Evolutionary conservation across 2,888 invertebrate genomes (phyloP).

Genomic region (Dione vanillae): DNA sequence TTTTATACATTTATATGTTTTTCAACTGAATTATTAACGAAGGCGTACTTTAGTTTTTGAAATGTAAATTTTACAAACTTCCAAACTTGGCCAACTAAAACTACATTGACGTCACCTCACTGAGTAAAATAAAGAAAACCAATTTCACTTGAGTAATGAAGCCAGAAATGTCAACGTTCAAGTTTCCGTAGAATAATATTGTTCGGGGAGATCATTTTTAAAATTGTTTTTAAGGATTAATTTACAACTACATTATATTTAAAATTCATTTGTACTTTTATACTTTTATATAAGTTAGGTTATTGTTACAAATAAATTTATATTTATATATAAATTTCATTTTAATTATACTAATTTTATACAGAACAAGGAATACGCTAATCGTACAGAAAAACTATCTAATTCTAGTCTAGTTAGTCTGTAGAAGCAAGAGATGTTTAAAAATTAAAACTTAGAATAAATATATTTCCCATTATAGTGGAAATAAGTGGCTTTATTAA

Average conservation of each 20-base stretch:
- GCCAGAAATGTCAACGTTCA: slow-evolving; percentile 38
- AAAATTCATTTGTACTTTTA: background rate
- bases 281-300: background rate
- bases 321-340: background rate
- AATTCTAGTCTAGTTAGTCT: too few species aligned
- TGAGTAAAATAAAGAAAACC: slow-evolving; percentile 44
- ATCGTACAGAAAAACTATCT: background rate
- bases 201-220: slow-evolving; percentile 32
- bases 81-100: slow-evolving; percentile 35
- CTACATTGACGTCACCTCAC: slow-evolving; percentile 34
- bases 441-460: background rate
- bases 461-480: background rate
- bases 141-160: slow-evolving; percentile 39
- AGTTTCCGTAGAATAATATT: slow-evolving; percentile 38
- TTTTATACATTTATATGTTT: background rate
- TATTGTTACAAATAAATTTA: too few species aligned
- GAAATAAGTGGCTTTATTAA: background rate
- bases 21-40: background rate
- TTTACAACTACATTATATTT: slow-evolving; percentile 1
- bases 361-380: background rate
- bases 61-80: slow-evolving; percentile 31
- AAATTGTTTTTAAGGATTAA: slow-evolving; percentile 3
- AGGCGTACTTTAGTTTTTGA: background rate
- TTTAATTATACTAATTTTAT: background rate
- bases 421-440: too few species aligned